These are phyloP conservation scores for Pangasianodon gigas DNA, from an alignment of 2,113 vertebrate genomes.

Conservation along the genomic window DNA sequence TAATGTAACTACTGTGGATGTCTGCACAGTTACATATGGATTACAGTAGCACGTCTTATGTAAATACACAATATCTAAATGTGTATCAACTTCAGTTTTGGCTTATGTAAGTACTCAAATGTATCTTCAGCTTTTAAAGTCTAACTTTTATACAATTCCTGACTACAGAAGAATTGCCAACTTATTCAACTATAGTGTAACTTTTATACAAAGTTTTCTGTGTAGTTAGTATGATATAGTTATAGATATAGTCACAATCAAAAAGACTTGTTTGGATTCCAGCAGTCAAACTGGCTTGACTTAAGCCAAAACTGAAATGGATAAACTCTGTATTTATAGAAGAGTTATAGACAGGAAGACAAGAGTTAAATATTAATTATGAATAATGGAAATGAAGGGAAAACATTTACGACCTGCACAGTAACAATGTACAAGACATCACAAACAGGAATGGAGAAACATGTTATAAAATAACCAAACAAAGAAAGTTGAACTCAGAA, in stretches of 20 bases:
- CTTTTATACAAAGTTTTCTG: not conserved
- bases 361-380: not conserved
- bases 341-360: not conserved
- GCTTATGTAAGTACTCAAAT: not conserved
- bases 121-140: not conserved
- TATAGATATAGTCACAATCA: not conserved
- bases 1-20: not conserved
- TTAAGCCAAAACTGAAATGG: not conserved
- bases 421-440: not conserved
- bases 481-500: not conserved
- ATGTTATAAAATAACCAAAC: too few relatives aligned
- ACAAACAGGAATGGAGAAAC: not conserved
- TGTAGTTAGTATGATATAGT: not conserved
- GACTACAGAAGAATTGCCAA: not conserved
- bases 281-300: too few relatives aligned
- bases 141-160: not conserved
- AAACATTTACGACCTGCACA: not conserved
- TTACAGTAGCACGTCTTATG: not conserved
- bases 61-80: too few relatives aligned
- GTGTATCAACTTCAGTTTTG: not conserved
- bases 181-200: not conserved
- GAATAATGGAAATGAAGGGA: not conserved
- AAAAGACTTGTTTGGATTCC: too few relatives aligned
- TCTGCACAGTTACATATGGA: not conserved
- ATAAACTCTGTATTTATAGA: too few relatives aligned